A percentile compares a stretch with the other conserved stretches of the same genome.
Conservation (phyloP, 2,113 vertebrate species). For the Turnix velox region DNA sequence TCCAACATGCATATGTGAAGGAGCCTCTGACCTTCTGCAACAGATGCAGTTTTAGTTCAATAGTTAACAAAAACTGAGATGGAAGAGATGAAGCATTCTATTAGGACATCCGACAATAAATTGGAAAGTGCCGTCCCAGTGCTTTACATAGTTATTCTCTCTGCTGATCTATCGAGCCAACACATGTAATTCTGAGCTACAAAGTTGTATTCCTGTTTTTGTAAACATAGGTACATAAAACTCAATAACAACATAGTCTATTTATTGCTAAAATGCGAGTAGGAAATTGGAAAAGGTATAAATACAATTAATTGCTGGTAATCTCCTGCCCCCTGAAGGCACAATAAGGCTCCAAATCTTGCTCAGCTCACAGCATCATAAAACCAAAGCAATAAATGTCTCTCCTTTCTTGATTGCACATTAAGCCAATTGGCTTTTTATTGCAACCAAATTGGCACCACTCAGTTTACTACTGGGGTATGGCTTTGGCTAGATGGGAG, state of each 20-base stretch:
- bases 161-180: slow-evolving; percentile 48
- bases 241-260: slow-evolving; percentile 46
- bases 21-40: slow-evolving; percentile 50
- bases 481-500: slow-evolving; percentile 27
- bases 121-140: neutral
- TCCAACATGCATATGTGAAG: slow-evolving; percentile 30
- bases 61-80: slow-evolving; percentile 12
- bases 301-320: slow-evolving; percentile 58
- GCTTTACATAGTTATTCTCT: slow-evolving; percentile 16
- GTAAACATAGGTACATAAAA: slow-evolving; percentile 61
- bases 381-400: slow-evolving; percentile 66
- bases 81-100: neutral
- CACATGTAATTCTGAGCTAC: slow-evolving; percentile 57
- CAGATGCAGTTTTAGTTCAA: slow-evolving; percentile 44
- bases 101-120: neutral
- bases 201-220: slow-evolving; percentile 50
- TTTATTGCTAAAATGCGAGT: slow-evolving; percentile 60
- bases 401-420: slow-evolving; percentile 55
- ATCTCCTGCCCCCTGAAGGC: slow-evolving; percentile 53
- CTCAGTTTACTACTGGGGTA: slow-evolving; percentile 19
- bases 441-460: slow-evolving; percentile 56
- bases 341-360: slow-evolving; percentile 45
- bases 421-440: slow-evolving; percentile 63
- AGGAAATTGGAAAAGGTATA: slow-evolving; percentile 67
- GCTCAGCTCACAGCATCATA: slow-evolving; percentile 52